Evolutionary conservation across 30 jellyfish, hydroid and myxozoan species (phyloP).

Genomic region (Pelagia noctiluca): DNA sequence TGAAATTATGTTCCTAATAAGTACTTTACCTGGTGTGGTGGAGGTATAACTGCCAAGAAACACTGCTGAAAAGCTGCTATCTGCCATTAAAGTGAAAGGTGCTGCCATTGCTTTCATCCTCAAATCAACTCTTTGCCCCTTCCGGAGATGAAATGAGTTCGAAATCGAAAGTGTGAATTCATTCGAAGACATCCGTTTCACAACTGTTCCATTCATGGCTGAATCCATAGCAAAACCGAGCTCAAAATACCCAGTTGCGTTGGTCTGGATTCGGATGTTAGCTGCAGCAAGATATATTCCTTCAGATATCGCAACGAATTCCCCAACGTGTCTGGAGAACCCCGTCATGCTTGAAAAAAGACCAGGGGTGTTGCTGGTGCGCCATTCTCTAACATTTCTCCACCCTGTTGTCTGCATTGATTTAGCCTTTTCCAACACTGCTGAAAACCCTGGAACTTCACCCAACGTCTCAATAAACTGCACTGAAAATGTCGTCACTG

Average conservation of each 20-base stretch:
- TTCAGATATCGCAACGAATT: slow-evolving; percentile 72
- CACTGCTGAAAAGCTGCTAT: slow-evolving; percentile 82
- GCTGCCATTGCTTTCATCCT: slow-evolving; percentile 46
- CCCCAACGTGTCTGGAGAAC: slow-evolving; percentile 79
- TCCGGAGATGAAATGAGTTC: slow-evolving; percentile 30
- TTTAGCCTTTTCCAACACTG: slow-evolving; percentile 34
- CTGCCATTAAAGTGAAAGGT: slow-evolving; percentile 44
- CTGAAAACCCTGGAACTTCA: slow-evolving; percentile 79
- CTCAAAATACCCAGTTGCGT: slow-evolving; percentile 36
- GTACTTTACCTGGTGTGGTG: slow-evolving; percentile 29
- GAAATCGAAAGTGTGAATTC: slow-evolving; percentile 74
- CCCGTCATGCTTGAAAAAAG: slow-evolving; percentile 84
- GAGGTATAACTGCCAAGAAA: slow-evolving; percentile 38
- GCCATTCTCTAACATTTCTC: slow-evolving; percentile 70
- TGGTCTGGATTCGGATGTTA: slow-evolving; percentile 46
- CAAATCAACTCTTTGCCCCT: slow-evolving; percentile 69
- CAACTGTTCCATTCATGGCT: slow-evolving; percentile 52
- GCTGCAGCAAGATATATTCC: slow-evolving; percentile 80
- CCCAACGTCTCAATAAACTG: slow-evolving; percentile 65
- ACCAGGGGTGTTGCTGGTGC: slow-evolving; percentile 58
- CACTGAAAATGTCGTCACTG: slow-evolving; percentile 73
- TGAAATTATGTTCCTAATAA: background rate
- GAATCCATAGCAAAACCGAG: slow-evolving; percentile 75
- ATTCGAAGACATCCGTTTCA: slow-evolving; percentile 21
- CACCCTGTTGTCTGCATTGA: slow-evolving; percentile 23